Percentiles rank a stretch among this genome's conserved stretches.
Evolutionary conservation across 2,888 invertebrate species (phyloP).

Genomic region (Bugula neritina): DNA sequence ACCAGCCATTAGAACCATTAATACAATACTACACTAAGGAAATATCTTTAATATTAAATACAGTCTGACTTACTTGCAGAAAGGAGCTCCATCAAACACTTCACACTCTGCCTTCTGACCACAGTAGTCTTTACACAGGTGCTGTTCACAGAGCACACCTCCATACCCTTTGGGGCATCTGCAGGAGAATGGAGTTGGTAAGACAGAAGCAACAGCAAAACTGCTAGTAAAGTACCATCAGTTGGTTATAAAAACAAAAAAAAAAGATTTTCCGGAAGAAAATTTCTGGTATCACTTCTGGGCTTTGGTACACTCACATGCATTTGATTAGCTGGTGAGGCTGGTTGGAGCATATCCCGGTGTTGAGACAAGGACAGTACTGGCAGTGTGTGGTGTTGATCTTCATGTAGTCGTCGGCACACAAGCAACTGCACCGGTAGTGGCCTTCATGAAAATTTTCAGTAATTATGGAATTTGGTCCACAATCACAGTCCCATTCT

Average conservation of each 20-base stretch:
- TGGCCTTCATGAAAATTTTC: neutral
- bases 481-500: neutral
- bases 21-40: no score
- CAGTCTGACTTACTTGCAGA: constrained; percentile 32
- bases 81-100: constrained; percentile 35
- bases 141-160: neutral
- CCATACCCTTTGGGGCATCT: constrained; percentile 56
- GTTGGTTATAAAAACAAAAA: no score
- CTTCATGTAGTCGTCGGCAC: constrained; percentile 2
- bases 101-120: constrained; percentile 35
- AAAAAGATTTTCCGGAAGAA: no score
- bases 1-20: no score
- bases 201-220: no score
- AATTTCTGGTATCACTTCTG: no score
- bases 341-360: constrained; percentile 5
- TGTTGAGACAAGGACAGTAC: constrained; percentile 19
- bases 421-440: neutral
- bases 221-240: no score
- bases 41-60: no score
- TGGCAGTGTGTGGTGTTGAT: neutral
- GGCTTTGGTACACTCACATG: constrained; percentile 9
- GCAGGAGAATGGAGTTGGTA: no score
- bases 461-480: neutral
- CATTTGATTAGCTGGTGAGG: neutral
- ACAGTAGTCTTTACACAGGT: constrained; percentile 28